These are phyloP conservation scores for Drosophila miranda DNA, from an alignment of 1,140 invertebrate species.

Conservation along the genomic window DNA sequence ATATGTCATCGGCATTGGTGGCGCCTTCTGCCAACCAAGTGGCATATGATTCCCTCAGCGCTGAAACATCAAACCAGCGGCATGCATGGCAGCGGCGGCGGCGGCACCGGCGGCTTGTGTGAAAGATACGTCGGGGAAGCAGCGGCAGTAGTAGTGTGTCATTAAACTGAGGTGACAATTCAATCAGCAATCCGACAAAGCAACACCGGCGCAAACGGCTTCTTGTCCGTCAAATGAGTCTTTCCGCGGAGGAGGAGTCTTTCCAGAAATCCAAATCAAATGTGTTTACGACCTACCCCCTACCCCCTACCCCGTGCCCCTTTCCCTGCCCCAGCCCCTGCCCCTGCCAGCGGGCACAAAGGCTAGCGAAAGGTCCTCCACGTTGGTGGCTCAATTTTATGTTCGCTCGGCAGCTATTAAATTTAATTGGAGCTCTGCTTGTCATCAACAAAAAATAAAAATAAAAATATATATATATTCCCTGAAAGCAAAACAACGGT, in stretches of 20 bases:
- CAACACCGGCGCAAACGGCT: constrained; percentile 40
- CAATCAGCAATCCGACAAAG: constrained; percentile 67
- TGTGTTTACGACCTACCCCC: constrained; percentile 64
- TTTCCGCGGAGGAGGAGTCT: constrained; percentile 37
- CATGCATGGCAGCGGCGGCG: no score
- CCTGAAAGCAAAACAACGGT: constrained; percentile 22
- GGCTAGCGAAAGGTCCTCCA: constrained; percentile 21
- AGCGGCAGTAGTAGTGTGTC: constrained; percentile 22
- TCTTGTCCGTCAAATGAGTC: constrained; percentile 38
- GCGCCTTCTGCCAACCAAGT: constrained; percentile 40
- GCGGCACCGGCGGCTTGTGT: constrained; percentile 30
- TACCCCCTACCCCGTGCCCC: not conserved
- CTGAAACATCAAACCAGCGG: constrained; percentile 53
- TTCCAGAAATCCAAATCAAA: constrained; percentile 77
- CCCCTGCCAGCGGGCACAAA: not conserved
- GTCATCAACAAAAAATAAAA: constrained; percentile 50
- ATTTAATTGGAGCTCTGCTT: constrained; percentile 80
- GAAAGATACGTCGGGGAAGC: constrained; percentile 27
- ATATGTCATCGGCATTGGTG: constrained; percentile 53
- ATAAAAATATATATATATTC: constrained; percentile 19
- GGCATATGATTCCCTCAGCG: constrained; percentile 37
- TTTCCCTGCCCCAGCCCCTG: not conserved
- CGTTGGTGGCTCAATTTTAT: constrained; percentile 73
- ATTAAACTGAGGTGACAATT: constrained; percentile 78
- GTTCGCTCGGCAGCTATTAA: constrained; percentile 68